phyloP scores from a whole-genome alignment of 1,140 invertebrate genomes.

The Lepidurus apus region DNA sequence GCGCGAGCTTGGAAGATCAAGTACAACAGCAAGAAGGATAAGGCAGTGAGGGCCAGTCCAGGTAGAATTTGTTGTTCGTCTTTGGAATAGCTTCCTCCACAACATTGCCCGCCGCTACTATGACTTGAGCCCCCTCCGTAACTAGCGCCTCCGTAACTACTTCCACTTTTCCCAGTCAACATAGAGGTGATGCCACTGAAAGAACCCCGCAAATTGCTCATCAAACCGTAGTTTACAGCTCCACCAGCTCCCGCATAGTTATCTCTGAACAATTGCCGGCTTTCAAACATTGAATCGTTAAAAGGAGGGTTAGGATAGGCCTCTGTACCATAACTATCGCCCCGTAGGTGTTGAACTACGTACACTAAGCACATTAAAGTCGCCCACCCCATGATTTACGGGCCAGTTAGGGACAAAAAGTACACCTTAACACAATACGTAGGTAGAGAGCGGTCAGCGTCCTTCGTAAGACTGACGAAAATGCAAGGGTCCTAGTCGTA shows the following conservation, averaged over 20 bases:
- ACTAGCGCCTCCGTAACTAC: constrained; percentile 24
- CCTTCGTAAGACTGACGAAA: no score
- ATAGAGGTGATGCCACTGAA: not conserved
- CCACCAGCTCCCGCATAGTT: not conserved
- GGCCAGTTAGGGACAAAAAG: no score
- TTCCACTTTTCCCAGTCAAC: not conserved
- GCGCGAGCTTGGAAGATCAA: not conserved
- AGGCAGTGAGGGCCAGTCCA: not conserved
- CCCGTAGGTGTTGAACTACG: not conserved
- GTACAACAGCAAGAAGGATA: not conserved
- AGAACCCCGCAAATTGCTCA: not conserved
- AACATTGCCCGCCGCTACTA: not conserved
- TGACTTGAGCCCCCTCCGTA: not conserved
- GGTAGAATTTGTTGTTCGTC: not conserved
- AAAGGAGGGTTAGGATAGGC: not conserved
- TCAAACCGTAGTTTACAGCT: not conserved
- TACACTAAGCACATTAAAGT: not conserved
- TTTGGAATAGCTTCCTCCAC: not conserved
- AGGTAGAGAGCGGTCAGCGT: no score
- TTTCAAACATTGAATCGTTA: not conserved
- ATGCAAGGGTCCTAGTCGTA: no score
- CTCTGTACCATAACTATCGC: not conserved
- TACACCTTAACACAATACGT: no score
- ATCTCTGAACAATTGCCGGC: not conserved
- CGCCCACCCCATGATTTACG: not conserved